A percentile compares a stretch with the other conserved stretches of the same genome.
phyloP scores from a whole-genome alignment of 2,113 vertebrate species.

The Coreoperca whiteheadi region DNA sequence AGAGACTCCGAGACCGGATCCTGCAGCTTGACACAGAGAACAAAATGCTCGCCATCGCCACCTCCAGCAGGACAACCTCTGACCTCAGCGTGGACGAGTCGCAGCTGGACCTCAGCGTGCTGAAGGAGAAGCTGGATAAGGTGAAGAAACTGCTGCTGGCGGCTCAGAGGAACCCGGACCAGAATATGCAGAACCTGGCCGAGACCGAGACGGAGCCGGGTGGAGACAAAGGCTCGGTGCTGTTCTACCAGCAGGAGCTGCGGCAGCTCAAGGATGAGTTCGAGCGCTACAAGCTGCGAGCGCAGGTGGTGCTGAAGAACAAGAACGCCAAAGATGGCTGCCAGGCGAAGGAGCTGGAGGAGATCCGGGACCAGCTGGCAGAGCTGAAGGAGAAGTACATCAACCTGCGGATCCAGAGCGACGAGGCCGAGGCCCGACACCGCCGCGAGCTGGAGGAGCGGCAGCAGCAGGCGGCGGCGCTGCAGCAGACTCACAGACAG shows the following conservation, averaged over 20 bases:
- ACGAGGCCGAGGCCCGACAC: conserved; percentile 84
- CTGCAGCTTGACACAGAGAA: conserved; percentile 94
- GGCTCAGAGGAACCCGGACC: conserved; percentile 77
- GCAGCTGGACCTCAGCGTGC: conserved; percentile 83
- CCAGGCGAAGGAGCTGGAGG: conserved; percentile 90
- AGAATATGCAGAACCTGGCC: conserved; percentile 81
- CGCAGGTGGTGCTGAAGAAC: conserved; percentile 92
- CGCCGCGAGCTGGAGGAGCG: conserved; percentile 81
- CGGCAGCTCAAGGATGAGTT: conserved; percentile 94
- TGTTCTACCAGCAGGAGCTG: conserved; percentile 91
- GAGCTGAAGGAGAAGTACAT: conserved; percentile 94
- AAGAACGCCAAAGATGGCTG: conserved; percentile 89
- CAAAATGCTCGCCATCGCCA: conserved; percentile 89
- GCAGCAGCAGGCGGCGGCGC: conserved; percentile 75
- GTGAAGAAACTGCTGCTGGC: conserved; percentile 88
- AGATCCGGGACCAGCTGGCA: conserved; percentile 88
- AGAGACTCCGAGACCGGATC: conserved; percentile 90
- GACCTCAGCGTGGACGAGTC: conserved; percentile 84
- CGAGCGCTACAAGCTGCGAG: conserved; percentile 93
- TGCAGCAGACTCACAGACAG: conserved; percentile 88
- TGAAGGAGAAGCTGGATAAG: conserved; percentile 91
- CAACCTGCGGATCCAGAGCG: conserved; percentile 87
- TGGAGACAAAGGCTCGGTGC: conserved; percentile 80
- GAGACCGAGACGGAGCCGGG: conserved; percentile 63
- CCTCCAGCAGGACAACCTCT: conserved; percentile 79